Percentiles rank a stretch among this genome's conserved stretches.
These are phyloP conservation scores for Polymixis lichenea DNA, from an alignment of 2,888 invertebrate genomes.

Conservation along the genomic window DNA sequence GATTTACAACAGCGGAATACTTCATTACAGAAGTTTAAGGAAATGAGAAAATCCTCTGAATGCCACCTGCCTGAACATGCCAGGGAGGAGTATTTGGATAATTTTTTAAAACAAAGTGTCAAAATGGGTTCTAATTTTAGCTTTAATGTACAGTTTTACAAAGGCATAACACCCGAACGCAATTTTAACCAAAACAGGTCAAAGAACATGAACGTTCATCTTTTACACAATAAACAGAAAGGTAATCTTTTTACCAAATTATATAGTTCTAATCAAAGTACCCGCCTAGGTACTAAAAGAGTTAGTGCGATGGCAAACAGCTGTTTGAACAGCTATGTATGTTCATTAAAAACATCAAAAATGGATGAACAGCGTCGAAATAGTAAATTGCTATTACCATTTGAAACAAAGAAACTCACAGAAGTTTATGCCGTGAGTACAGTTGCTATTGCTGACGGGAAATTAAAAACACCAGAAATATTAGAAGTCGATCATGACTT, in stretches of 20 bases:
- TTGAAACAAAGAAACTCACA: constrained; percentile 19
- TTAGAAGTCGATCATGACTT: constrained; percentile 8
- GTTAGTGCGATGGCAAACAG: neutral
- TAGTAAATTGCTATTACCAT: constrained; percentile 18
- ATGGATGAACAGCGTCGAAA: constrained; percentile 8
- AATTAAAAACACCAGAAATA: constrained; percentile 28
- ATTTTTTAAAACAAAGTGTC: constrained; percentile 9
- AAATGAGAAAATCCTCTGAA: constrained; percentile 23
- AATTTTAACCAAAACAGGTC: neutral
- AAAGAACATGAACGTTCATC: constrained; percentile 13
- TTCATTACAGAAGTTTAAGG: constrained; percentile 19
- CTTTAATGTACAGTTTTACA: constrained; percentile 45
- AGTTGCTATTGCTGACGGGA: constrained; percentile 19
- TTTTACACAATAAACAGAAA: constrained; percentile 22
- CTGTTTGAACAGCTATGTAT: constrained; percentile 24
- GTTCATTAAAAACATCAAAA: constrained; percentile 33
- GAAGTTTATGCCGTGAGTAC: constrained; percentile 38
- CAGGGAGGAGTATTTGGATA: constrained; percentile 2
- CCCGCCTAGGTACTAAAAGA: neutral
- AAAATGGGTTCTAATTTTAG: constrained; percentile 42
- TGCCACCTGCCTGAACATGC: constrained; percentile 5
- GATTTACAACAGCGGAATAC: constrained; percentile 8
- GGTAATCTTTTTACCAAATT: neutral
- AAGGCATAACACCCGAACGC: constrained; percentile 6
- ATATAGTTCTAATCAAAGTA: constrained; percentile 1